Conservation (phyloP, 2,888 invertebrate species). For the Trissolcus brochymenae region DNA sequence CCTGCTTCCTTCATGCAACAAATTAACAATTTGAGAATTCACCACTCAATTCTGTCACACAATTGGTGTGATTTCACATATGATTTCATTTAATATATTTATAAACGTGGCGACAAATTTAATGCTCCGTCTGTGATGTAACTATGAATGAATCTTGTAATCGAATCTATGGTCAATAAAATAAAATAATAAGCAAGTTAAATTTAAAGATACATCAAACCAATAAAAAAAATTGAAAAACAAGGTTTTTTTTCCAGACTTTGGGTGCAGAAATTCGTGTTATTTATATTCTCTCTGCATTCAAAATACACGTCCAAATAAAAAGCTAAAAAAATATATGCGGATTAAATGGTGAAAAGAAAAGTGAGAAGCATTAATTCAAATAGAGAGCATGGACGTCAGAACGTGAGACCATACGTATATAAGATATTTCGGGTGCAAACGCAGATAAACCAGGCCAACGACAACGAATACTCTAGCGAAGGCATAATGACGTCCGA, state of each 20-base stretch:
- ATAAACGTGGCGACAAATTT: too few relatives aligned
- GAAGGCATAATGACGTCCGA: constrained; percentile 13
- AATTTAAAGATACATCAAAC: too few relatives aligned
- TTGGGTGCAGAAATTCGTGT: neutral
- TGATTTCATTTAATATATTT: too few relatives aligned
- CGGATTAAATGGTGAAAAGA: constrained; percentile 24
- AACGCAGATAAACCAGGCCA: constrained; percentile 73
- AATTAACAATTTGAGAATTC: constrained; percentile 11
- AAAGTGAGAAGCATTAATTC: constrained; percentile 33
- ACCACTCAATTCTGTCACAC: neutral
- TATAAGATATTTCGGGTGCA: constrained; percentile 72
- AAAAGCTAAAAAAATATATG: neutral
- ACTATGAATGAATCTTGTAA: neutral
- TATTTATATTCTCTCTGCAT: neutral
- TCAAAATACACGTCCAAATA: neutral
- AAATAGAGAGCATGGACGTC: constrained; percentile 48
- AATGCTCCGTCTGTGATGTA: too few relatives aligned
- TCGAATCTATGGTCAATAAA: neutral
- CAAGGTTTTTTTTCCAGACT: neutral
- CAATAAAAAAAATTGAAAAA: neutral
- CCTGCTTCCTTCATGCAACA: constrained; percentile 23
- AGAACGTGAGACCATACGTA: constrained; percentile 68
- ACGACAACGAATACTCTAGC: constrained; percentile 60
- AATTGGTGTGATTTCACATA: too few relatives aligned
- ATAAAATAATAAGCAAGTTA: neutral